phyloP scores from a whole-genome alignment of 2,113 vertebrate genomes.

The Cynopterus brachyotis region DNA sequence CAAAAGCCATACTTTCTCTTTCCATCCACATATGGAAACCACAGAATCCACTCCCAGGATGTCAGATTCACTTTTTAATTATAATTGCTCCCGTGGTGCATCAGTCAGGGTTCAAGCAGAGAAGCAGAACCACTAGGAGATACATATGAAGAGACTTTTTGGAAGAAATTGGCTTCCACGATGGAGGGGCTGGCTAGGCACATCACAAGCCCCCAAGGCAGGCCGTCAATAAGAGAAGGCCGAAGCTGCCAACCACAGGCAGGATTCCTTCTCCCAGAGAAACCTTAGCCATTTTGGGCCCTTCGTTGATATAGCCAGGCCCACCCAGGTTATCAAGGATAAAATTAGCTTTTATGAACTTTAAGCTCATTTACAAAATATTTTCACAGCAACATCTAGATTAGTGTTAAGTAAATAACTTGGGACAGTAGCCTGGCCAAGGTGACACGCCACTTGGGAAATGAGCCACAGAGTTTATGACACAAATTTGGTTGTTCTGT shows the following conservation, averaged over 20 bases:
- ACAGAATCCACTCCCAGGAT: neutral
- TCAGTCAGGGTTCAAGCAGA: neutral
- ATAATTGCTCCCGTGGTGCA: neutral
- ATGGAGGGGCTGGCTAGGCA: neutral
- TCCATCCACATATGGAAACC: neutral
- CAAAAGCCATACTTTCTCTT: neutral
- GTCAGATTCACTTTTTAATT: neutral
- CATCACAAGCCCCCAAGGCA: neutral
- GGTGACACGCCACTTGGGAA: neutral
- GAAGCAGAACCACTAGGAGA: neutral
- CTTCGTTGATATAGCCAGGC: neutral
- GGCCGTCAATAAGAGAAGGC: neutral
- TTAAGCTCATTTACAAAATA: neutral
- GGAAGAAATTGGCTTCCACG: neutral
- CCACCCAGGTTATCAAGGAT: neutral
- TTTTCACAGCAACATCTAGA: neutral
- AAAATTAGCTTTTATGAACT: neutral
- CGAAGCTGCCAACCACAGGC: fast-evolving
- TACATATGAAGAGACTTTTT: neutral
- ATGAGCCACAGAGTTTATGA: neutral
- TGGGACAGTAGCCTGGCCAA: neutral
- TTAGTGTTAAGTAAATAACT: neutral
- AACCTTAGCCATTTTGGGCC: neutral
- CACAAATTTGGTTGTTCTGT: neutral
- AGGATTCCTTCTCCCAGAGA: neutral